These are phyloP conservation scores for Hypotaenidia okinawae DNA, from an alignment of 2,797 vertebrate genomes.

Conservation along the genomic window DNA sequence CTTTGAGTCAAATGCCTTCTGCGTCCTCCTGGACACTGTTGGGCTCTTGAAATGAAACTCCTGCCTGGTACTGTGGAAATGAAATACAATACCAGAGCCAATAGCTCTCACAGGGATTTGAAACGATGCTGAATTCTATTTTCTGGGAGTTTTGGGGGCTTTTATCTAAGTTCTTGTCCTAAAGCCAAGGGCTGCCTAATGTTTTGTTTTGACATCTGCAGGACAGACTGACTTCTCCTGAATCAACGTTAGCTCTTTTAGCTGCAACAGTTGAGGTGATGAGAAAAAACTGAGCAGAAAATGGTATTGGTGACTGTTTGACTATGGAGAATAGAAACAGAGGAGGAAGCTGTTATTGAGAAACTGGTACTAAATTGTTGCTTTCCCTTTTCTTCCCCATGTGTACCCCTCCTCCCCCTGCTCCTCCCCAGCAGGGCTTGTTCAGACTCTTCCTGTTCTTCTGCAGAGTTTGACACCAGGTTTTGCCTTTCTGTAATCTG, in stretches of 20 bases:
- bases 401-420: neutral
- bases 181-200: neutral
- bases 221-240: neutral
- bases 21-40: neutral
- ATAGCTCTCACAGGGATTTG: neutral
- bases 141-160: neutral
- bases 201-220: neutral
- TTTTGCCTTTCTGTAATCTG: neutral
- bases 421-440: neutral
- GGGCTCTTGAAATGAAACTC: neutral
- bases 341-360: neutral
- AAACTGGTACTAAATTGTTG: neutral
- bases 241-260: neutral
- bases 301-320: neutral
- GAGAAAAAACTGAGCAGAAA: neutral
- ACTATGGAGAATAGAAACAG: neutral
- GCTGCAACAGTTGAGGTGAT: neutral
- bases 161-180: neutral
- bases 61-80: neutral
- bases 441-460: neutral
- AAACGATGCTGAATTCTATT: neutral
- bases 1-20: slow-evolving; percentile 1
- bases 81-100: neutral
- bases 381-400: neutral
- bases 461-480: neutral